Evolutionary conservation across 2,888 invertebrate species (phyloP), one percentile per base, ranked within the genome.

Genomic region (Cyaniris semiargus): DNA sequence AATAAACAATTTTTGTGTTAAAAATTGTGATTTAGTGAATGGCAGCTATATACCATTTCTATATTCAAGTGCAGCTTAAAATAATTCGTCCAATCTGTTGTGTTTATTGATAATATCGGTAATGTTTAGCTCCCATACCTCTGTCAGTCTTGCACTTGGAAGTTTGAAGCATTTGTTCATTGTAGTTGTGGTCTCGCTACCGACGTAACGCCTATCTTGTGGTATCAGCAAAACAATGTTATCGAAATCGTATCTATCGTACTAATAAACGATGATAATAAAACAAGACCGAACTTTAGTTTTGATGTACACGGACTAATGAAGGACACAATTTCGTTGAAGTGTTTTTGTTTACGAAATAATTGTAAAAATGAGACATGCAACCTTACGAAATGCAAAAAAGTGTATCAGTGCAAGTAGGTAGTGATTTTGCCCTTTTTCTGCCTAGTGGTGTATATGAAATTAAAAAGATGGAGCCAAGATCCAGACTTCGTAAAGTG

Each of bases 391-490:
- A 93, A 90, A 95, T 95, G 95, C 95, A 95, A 95, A 96, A 95
- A 94, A 96, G 96, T 95, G 96, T 97, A 87, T 96, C 96, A 89
- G 96, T 97, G 91, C 96, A 96, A 96, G 96, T 96, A 93, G 96
- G 96, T 95, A 96, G 96, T 96, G 96, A 97, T 95, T 96, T 96
- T 94, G 96, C 96, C 87, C 94, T 96, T 93, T 95, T 96, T 88
- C 94, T 96, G 88, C 96, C 96, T 83, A 96, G 96, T 94, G 96
- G 96, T 93, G 95, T 96, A 84, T 96, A 96, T 94, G 96, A 97
- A 95, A 96, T 96, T 86, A 96, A 96, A 92, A 96, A 96, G 95
- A 97, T 97, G 97, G 97, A 97, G 95, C 96, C 97, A 86, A 96
- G 96, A 92, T 96, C 97, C 85, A 96, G 96, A 92, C 95, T 97